These are phyloP conservation scores for Diplosoma virens DNA, from an alignment of 23 tunicate species.

Conservation along the genomic window DNA sequence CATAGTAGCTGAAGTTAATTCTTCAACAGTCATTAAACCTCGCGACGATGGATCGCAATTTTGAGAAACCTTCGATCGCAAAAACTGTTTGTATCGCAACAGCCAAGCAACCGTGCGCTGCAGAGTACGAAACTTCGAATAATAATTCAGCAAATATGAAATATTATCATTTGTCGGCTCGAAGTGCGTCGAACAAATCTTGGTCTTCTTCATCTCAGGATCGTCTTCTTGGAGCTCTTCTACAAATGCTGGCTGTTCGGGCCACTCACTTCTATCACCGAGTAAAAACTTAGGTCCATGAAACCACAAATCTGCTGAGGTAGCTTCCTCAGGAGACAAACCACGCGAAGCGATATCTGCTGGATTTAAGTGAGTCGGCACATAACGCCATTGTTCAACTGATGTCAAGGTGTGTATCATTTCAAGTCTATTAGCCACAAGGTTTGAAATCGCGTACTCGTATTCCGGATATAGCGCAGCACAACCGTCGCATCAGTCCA, in stretches of 20 bases:
- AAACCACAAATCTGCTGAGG: constrained; percentile 7
- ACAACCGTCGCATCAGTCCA: constrained; percentile 26
- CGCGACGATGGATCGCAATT: too few relatives aligned
- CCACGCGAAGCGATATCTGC: constrained; percentile 8
- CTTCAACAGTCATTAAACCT: too few relatives aligned
- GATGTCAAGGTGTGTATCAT: background rate
- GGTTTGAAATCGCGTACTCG: background rate
- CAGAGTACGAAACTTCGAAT: too few relatives aligned
- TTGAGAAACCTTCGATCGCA: too few relatives aligned
- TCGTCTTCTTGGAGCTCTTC: background rate
- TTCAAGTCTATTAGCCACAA: constrained; percentile 11
- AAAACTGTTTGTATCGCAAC: too few relatives aligned
- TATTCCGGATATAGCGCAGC: background rate
- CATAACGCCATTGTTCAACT: constrained; percentile 8
- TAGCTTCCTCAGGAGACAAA: background rate
- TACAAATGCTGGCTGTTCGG: background rate
- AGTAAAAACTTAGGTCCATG: background rate
- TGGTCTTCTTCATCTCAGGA: background rate
- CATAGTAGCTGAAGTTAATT: too few relatives aligned
- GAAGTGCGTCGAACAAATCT: background rate
- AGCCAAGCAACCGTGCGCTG: too few relatives aligned
- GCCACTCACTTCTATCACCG: background rate
- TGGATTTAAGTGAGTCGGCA: constrained; percentile 6
- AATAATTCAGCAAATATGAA: too few relatives aligned
- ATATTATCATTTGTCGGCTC: background rate